A percentile compares a stretch with the other conserved stretches of the same genome.
phyloP scores from a whole-genome alignment of 2,888 invertebrate genomes.

The Stenurella melanura region DNA sequence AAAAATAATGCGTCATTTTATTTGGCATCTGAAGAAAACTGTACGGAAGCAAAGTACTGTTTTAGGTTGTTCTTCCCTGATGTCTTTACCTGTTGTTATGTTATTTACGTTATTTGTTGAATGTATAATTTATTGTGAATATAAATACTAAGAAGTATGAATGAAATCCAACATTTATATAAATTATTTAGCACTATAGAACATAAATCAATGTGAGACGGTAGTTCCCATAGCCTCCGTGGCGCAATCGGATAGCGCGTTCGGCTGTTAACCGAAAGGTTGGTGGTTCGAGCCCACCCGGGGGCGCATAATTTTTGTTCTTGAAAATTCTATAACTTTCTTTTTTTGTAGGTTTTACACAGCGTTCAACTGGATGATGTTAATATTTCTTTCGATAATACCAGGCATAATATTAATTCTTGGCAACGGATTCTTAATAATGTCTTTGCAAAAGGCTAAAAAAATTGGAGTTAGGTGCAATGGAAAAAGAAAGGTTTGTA shows the following conservation, averaged over 20 bases:
- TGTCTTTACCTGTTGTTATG: too few relatives aligned
- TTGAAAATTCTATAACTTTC: background rate
- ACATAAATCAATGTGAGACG: background rate
- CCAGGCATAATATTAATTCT: constrained; percentile 63
- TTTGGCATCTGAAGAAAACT: too few relatives aligned
- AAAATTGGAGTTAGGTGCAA: constrained; percentile 55
- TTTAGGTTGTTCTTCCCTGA: too few relatives aligned
- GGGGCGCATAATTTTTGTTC: constrained; percentile 78
- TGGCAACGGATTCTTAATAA: constrained; percentile 64
- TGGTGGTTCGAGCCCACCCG: constrained; percentile 98
- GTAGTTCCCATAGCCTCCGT: constrained; percentile 81
- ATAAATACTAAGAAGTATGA: too few relatives aligned
- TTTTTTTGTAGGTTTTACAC: constrained; percentile 61
- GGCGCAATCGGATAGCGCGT: constrained; percentile 98
- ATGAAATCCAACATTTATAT: too few relatives aligned
- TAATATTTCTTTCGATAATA: constrained; percentile 61
- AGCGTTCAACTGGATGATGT: constrained; percentile 63
- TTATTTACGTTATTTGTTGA: too few relatives aligned
- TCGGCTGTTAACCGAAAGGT: constrained; percentile 99
- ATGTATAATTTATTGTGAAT: too few relatives aligned
- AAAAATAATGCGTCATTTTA: too few relatives aligned
- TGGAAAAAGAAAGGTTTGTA: constrained; percentile 54
- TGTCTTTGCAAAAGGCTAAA: constrained; percentile 59
- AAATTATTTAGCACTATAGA: too few relatives aligned
- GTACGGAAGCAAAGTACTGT: too few relatives aligned